Conservation (phyloP, 2,888 invertebrate genomes). For the Drosophila affinis region DNA sequence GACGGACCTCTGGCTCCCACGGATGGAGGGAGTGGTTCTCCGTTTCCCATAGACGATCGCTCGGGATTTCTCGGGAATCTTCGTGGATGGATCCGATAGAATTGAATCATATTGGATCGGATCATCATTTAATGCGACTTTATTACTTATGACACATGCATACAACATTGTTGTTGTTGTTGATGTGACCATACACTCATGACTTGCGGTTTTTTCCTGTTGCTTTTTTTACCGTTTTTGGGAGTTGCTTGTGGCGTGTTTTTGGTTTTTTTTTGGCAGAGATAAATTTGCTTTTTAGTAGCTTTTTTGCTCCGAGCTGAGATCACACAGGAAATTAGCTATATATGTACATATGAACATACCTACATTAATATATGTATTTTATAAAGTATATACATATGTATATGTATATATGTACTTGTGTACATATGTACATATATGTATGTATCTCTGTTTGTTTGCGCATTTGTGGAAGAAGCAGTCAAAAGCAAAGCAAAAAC, state of each 20-base stretch:
- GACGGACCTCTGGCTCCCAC: not conserved
- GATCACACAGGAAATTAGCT: slow-evolving; percentile 74
- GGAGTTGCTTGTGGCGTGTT: slow-evolving; percentile 48
- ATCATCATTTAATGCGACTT: slow-evolving; percentile 61
- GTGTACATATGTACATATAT: not conserved
- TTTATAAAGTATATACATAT: not conserved
- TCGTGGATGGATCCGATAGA: slow-evolving; percentile 1
- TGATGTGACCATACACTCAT: slow-evolving; percentile 31
- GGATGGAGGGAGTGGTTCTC: not conserved
- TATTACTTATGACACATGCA: slow-evolving; percentile 41
- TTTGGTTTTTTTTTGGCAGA: slow-evolving; percentile 9
- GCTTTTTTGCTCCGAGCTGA: slow-evolving; percentile 40
- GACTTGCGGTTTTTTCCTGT: slow-evolving; percentile 19
- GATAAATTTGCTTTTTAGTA: slow-evolving; percentile 33
- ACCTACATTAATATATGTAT: slow-evolving; percentile 13
- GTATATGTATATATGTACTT: not conserved
- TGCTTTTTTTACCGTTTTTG: slow-evolving; percentile 65
- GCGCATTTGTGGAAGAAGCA: not conserved
- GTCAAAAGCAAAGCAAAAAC: not conserved
- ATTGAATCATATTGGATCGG: slow-evolving; percentile 37
- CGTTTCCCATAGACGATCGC: not conserved
- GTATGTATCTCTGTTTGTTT: not conserved
- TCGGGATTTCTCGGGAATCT: slow-evolving; percentile 25
- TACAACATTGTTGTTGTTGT: slow-evolving; percentile 29
- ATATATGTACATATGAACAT: slow-evolving; percentile 38